Conservation (phyloP, 2,113 vertebrate genomes). For the Brienomyrus brachyistius region DNA sequence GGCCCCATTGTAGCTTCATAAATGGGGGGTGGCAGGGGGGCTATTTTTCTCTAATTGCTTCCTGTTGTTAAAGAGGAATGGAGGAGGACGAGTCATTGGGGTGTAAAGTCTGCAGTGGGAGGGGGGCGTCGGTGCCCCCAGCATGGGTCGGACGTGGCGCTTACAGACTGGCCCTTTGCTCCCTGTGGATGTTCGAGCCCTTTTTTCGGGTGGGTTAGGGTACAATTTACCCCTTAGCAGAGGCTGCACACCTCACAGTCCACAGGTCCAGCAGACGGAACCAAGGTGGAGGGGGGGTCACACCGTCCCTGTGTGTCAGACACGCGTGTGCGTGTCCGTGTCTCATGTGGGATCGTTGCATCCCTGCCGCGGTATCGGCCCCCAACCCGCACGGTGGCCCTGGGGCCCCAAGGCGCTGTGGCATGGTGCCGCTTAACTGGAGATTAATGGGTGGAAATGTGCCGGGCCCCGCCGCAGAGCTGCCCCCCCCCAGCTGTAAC, state of each 20-base stretch:
- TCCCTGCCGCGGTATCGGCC: not conserved
- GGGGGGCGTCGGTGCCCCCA: not conserved
- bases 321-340: not conserved
- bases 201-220: not conserved
- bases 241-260: not conserved
- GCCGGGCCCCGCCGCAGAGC: conserved; percentile 63
- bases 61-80: conserved; percentile 48
- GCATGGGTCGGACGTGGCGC: not conserved
- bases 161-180: not conserved
- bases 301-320: not conserved
- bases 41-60: conserved; percentile 72
- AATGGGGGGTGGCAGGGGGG: conserved; percentile 48
- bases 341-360: not conserved
- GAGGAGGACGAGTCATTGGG: conserved; percentile 46
- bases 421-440: conserved; percentile 66
- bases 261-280: not conserved
- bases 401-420: not conserved
- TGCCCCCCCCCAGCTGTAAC: conserved; percentile 64
- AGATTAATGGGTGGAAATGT: conserved; percentile 83
- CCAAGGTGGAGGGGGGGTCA: not conserved
- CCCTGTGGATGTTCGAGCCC: not conserved
- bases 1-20: conserved; percentile 76
- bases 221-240: not conserved
- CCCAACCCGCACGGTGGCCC: not conserved
- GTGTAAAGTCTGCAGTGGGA: conserved; percentile 23